Base-by-base conservation (phyloP, 2,113 vertebrate genomes). In the Burhinus bistriatus region DNA sequence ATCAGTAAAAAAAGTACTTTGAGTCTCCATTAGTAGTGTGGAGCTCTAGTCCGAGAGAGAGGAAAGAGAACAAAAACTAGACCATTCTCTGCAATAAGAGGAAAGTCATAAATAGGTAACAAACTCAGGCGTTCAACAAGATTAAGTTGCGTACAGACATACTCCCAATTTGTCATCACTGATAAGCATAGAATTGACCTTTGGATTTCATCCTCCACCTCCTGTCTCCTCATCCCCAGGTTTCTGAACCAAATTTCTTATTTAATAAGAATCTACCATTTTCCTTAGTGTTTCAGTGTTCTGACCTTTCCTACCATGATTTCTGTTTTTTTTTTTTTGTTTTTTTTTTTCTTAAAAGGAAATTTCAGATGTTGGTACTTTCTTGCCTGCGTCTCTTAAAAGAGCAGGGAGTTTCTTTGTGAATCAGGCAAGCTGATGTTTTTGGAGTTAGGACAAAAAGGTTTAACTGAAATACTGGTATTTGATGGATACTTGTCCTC, bases 81-180 rank as follows among this genome's bases (percentile, higher is more conserved):
- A 84, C 34, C 14, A 1, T 58, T 52, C 11, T 40, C 32, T 80
- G 4, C 40, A 29, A 15, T 18, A 22, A 21, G 44, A 68, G 42
- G 4, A 3, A 19, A 65, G 59, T 66, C 4, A 0, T 11, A 3
- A 21, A 4, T 9, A 3, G 29, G 34, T 59, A 9, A 34, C 0
- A 7, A 51, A 5, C 73, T 82, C 5, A 0, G 42, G 4, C 3
- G 1, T 62, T 55, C 21, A 25, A 7, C 3, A 0, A 4, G 7
- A 54, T 16, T 10, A 1, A 79, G 36, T 17, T 72, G 42, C 22
- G 0, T 12, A 22, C 29, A 38, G 73, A 27, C 42, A 5, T 26
- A n/a, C 44, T 87, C 57, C 59, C 26, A 5, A 3, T 12, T 14
- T 73, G 64, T 70, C 11, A 2, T 61, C 55, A 30, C 5, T 2